phyloP scores from a whole-genome alignment of 2,888 invertebrate species.

The Pheosia tremula region DNA sequence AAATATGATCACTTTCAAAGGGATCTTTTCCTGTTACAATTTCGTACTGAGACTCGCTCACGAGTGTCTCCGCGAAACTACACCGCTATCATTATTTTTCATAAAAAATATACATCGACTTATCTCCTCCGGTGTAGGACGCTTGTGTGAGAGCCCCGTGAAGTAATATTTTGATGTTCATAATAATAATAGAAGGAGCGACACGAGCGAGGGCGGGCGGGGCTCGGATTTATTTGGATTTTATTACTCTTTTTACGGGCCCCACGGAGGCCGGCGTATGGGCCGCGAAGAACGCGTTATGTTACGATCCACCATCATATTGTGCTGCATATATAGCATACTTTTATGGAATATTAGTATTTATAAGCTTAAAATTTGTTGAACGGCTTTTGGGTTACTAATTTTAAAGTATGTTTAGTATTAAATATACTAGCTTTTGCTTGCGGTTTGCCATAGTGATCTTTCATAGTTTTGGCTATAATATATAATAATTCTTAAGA shows the following conservation, averaged over 20 bases:
- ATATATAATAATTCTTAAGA: no score
- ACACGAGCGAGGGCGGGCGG: slow-evolving; percentile 56
- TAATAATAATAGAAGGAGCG: slow-evolving; percentile 74
- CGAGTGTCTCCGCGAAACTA: slow-evolving; percentile 15
- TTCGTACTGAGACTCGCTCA: not conserved
- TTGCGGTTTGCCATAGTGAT: no score
- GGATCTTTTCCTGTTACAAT: not conserved
- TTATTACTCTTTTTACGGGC: slow-evolving; percentile 81
- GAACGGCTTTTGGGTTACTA: not conserved
- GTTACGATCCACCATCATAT: slow-evolving; percentile 58
- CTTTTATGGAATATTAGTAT: slow-evolving; percentile 51
- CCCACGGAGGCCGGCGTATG: slow-evolving; percentile 55
- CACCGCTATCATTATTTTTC: slow-evolving; percentile 44
- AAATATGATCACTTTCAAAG: not conserved
- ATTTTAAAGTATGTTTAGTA: not conserved
- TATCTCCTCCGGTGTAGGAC: slow-evolving; percentile 12
- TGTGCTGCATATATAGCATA: slow-evolving; percentile 45
- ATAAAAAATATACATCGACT: slow-evolving; percentile 42
- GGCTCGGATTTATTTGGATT: slow-evolving; percentile 78
- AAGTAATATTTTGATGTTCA: slow-evolving; percentile 77
- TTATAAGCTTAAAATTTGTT: slow-evolving; percentile 38
- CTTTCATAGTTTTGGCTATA: no score
- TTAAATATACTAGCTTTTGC: no score
- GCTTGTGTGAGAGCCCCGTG: slow-evolving; percentile 44
- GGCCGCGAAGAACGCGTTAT: slow-evolving; percentile 58